Conservation (phyloP, 1,140 invertebrate species). For the Diplogasteroides magnus region DNA sequence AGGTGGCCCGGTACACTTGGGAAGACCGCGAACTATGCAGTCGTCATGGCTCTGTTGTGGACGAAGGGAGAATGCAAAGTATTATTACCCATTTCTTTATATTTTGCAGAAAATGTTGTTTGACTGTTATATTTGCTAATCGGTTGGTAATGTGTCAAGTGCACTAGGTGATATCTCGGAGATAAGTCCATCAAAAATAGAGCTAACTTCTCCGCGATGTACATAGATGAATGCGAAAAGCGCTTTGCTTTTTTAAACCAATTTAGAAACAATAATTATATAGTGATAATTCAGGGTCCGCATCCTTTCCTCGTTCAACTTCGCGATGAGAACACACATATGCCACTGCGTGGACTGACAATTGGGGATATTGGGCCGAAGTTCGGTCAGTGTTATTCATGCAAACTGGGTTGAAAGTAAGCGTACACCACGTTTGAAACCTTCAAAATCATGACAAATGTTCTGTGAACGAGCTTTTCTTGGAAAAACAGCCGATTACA, state of each 20-base stretch:
- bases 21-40: conserved; percentile 80
- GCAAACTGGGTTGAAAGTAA: too few relatives aligned
- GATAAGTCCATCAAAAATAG: not conserved
- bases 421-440: too few relatives aligned
- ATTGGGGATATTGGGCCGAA: conserved; percentile 89
- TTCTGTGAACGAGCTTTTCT: too few relatives aligned
- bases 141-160: not conserved
- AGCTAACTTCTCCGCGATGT: not conserved
- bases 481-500: too few relatives aligned
- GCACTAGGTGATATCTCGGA: not conserved
- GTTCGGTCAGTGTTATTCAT: too few relatives aligned
- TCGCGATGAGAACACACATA: conserved; percentile 76
- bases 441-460: too few relatives aligned
- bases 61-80: conserved; percentile 69
- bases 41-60: conserved; percentile 77
- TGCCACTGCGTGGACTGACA: conserved; percentile 74
- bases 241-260: too few relatives aligned
- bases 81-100: too few relatives aligned
- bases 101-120: too few relatives aligned
- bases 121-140: not conserved
- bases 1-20: conserved; percentile 67
- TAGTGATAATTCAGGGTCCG: conserved; percentile 63
- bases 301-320: conserved; percentile 87
- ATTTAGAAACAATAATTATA: not conserved
- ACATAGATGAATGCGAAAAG: too few relatives aligned